Evolutionary conservation across 2,888 invertebrate species (phyloP).

Genomic region (Tinea semifulvella): DNA sequence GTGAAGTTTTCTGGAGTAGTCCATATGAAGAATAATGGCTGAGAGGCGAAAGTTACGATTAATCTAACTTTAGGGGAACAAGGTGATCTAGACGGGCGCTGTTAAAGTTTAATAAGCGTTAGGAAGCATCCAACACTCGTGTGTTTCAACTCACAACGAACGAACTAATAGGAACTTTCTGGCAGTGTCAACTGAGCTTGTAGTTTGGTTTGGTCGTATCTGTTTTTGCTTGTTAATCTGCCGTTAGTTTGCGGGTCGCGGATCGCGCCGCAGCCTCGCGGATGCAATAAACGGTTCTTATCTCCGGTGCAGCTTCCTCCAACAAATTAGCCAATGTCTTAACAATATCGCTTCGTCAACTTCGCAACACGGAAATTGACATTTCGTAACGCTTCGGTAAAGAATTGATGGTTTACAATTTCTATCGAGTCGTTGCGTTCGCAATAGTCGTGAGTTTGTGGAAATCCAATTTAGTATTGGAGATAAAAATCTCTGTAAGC

Average conservation of each 20-base stretch:
- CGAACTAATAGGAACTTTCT: no score
- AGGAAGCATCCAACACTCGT: slow-evolving; percentile 45
- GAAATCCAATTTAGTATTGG: no score
- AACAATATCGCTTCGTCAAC: neutral
- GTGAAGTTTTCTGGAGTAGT: neutral
- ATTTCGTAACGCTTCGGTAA: neutral
- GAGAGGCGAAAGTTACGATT: slow-evolving; percentile 33
- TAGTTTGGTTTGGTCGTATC: no score
- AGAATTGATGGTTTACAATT: neutral
- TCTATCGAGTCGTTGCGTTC: neutral
- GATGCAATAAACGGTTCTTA: slow-evolving; percentile 52
- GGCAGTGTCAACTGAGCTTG: no score
- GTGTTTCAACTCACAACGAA: no score
- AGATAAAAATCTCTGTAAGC: no score
- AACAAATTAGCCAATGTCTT: slow-evolving; percentile 35
- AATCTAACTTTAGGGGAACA: slow-evolving; percentile 64
- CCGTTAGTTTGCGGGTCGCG: slow-evolving; percentile 20
- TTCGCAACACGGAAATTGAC: slow-evolving; percentile 6
- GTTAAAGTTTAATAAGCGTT: slow-evolving; percentile 66
- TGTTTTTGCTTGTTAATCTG: no score
- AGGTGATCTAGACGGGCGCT: slow-evolving; percentile 61
- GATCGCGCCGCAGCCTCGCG: slow-evolving; percentile 33
- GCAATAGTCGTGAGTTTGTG: no score
- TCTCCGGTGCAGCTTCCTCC: slow-evolving; percentile 44
- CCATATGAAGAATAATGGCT: slow-evolving; percentile 36